Base-by-base conservation (phyloP, 2,797 vertebrate genomes). In the Adelosebastes latens region DNA sequence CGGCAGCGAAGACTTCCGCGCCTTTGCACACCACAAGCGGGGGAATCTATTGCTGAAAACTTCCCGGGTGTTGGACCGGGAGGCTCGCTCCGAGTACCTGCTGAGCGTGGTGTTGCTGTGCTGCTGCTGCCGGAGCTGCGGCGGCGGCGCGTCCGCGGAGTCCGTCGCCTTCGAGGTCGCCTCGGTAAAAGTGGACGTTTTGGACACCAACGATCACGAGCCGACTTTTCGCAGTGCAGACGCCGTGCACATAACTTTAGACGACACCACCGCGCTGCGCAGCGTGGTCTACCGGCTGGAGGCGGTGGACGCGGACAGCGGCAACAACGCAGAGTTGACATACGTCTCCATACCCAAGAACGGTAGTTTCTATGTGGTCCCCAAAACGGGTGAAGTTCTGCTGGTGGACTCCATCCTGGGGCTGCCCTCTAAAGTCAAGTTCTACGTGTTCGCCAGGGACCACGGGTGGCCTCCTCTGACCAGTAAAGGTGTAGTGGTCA, bases 151-250 rank as follows among this genome's bases (percentile, higher is more conserved):
- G 24, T 76, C 90, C 18, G 46, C 46, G 18, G 90, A 91, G 69
- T 79, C 91, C 1, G 82, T 74, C 14, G 82, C 80, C 31, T 87
- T 88, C 81, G 73, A 93, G 93, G 92, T 96, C 29, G 97, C 96
- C 56, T 89, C 92, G 31, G 85, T 97, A 13, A 95, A 94, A 92
- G 95, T 98, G 79, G 95, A 96, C 84, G 96, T 98, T 56, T 86
- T 97, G 93, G 97, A 97, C 93, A 94, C 95, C 72, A 97, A 98
- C 92, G 97, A 98, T 86, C 96, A 97, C 93, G 90, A 93, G 6
- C 97, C 97, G 65, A 93, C 94, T 81, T 97, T 97, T 88, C 79
- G 73, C 69, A 75, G 83, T 3, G 74, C 91, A 64, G 91, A 91
- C 81, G 60, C 93, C 56, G 56, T 93, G 13, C 95, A 84, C 69